Evolutionary conservation across 1,140 invertebrate species (phyloP), one percentile per base, ranked within the genome.

Genomic region (Trichonephila clavipes): DNA sequence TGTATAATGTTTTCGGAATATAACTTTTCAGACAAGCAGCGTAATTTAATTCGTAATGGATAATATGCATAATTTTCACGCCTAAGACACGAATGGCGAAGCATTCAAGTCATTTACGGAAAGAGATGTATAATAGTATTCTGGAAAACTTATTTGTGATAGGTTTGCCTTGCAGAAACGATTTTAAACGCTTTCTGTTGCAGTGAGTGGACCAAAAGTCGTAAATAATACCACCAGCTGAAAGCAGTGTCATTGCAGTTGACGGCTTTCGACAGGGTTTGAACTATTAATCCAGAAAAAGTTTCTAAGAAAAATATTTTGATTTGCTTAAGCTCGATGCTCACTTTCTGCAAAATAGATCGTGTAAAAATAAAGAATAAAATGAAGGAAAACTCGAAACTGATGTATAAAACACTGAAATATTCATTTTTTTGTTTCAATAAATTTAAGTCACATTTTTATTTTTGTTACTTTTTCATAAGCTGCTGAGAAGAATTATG

Each of bases 1-100:
- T 82, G 58, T 62, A 58, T 83, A 81, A 90, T 90, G 64, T 83
- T 90, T 83, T 51, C 19, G 72, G 89, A 83, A 83, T 90, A 34
- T 90, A 90, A 90, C 72, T 90, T 90, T 81, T 58, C 58, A 61
- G 69, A 62, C 58, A 62, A 62, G 51, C n/a, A 82, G 72, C 72
- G 34, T 64, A 64, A 90, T 90, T 90, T 90, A 89, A 89, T 89
- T 85, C 83, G 58, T 85, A 85, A 85, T 85, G 83, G 83, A 88
- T 88, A 88, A 34, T 58, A 64, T 64, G 86, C 62, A 64, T 62
- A 88, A 88, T 64, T 64, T 88, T 64, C 24, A 64, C 86, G 61
- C 62, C 34, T 40, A 88, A 24, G 34, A 88, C 34, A 34, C 34
- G 83, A 85, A 85, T 40, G 86, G 86, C 34, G 19, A 58, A 40